phyloP scores from a whole-genome alignment of 2,113 vertebrate genomes.

The Chaetura pelagica region DNA sequence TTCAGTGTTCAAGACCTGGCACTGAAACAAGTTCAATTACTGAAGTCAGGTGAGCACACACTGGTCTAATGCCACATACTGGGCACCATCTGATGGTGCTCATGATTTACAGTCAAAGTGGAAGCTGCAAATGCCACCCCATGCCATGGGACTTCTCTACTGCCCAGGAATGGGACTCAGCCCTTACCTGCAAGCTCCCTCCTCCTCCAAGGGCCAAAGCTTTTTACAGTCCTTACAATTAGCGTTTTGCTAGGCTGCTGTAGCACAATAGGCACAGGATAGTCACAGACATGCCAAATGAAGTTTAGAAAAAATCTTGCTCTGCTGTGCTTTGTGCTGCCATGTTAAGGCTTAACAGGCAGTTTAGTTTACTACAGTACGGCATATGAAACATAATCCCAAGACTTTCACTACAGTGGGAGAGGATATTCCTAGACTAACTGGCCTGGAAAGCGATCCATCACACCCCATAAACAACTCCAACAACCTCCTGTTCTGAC shows the following conservation, averaged over 20 bases:
- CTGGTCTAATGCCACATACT: too few species aligned
- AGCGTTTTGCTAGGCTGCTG: not conserved
- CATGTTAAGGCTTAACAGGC: not conserved
- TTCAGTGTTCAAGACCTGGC: not conserved
- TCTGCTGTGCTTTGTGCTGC: not conserved
- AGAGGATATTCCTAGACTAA: not conserved
- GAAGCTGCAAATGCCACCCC: not conserved
- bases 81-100: not conserved
- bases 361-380: not conserved
- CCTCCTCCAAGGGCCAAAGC: not conserved
- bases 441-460: not conserved
- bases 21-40: not conserved
- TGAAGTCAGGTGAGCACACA: not conserved
- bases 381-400: not conserved
- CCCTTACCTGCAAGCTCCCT: not conserved
- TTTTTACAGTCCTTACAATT: not conserved
- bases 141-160: accelerated
- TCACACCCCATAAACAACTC: not conserved
- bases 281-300: not conserved
- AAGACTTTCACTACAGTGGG: not conserved
- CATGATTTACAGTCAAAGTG: not conserved
- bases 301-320: not conserved
- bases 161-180: not conserved
- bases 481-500: not conserved
- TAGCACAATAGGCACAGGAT: not conserved